Conservation (phyloP, 2,797 vertebrate species). For the Coregonus suidteri region DNA sequence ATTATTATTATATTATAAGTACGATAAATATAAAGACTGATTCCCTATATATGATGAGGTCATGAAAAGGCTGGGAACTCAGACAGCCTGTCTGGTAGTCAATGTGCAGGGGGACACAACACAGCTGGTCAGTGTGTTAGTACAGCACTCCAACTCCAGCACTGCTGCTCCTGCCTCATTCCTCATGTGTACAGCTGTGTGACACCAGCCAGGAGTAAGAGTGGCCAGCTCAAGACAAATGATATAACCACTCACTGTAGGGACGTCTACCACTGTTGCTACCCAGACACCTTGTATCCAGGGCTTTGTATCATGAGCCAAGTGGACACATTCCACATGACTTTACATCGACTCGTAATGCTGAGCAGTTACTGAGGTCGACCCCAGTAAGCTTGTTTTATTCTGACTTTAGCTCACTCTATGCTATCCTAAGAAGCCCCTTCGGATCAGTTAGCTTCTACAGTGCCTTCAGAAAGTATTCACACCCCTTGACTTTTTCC, state of each 20-base stretch:
- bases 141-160: not conserved
- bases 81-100: slow-evolving; percentile 17
- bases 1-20: slow-evolving; percentile 1
- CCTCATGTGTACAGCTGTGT: slow-evolving; percentile 24
- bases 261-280: not conserved
- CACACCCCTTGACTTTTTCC: no score
- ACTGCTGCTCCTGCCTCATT: slow-evolving; percentile 7
- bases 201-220: slow-evolving; percentile 6
- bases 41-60: slow-evolving; percentile 11
- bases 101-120: slow-evolving; percentile 8
- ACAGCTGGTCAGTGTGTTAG: slow-evolving; percentile 28
- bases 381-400: not conserved
- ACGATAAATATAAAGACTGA: not conserved
- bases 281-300: not conserved
- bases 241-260: not conserved
- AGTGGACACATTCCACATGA: slow-evolving; percentile 12
- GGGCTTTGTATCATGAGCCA: not conserved
- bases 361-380: not conserved
- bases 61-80: not conserved
- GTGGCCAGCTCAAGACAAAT: slow-evolving; percentile 17
- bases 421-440: not conserved
- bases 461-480: no score
- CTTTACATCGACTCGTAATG: not conserved
- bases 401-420: not conserved
- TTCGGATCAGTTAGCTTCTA: not conserved